These are phyloP conservation scores for Camelus bactrianus DNA, from an alignment of 2,113 vertebrate species.

Conservation along the genomic window DNA sequence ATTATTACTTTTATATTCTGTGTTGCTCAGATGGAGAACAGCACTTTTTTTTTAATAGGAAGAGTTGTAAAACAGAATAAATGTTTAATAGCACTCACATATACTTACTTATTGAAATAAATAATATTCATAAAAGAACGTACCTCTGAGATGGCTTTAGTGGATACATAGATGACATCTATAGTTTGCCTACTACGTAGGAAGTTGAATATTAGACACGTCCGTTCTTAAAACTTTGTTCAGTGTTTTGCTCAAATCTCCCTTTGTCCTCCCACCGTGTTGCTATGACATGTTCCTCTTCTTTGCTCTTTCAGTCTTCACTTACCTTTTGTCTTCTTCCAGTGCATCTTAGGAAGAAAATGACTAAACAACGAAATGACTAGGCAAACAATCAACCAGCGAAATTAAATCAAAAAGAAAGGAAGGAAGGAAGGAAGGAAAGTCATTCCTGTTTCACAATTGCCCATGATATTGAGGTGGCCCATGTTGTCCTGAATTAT, in stretches of 20 bases:
- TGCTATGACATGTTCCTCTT: neutral
- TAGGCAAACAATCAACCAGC: neutral
- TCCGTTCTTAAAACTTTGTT: neutral
- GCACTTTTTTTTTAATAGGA: neutral
- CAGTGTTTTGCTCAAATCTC: neutral
- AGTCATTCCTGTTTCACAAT: neutral
- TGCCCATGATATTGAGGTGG: neutral
- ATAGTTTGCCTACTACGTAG: neutral
- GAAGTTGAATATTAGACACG: neutral
- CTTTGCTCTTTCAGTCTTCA: neutral
- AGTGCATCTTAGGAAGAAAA: neutral
- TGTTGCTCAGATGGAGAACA: neutral
- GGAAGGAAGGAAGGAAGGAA: neutral
- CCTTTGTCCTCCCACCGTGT: neutral
- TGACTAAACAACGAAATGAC: neutral
- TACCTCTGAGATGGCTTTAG: neutral
- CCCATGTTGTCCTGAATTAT: neutral
- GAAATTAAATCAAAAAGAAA: neutral
- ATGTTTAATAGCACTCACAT: neutral
- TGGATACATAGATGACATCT: neutral
- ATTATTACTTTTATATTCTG: neutral
- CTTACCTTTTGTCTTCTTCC: neutral
- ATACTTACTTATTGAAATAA: neutral
- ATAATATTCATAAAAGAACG: neutral
- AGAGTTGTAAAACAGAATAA: neutral